Conservation (phyloP, 2,888 invertebrate species). For the Dynastes hyllus region DNA sequence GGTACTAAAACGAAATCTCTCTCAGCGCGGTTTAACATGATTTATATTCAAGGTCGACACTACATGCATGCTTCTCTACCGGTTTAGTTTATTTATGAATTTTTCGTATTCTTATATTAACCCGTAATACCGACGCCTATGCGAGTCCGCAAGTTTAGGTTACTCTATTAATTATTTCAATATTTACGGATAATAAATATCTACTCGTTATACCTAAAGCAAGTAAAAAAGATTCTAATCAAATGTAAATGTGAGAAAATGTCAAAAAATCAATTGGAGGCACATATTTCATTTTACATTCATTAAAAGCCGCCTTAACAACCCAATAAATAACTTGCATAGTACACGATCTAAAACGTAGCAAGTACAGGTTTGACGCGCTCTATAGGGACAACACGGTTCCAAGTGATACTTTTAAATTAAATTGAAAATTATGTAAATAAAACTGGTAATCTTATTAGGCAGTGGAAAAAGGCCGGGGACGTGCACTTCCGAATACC, state of each 20-base stretch:
- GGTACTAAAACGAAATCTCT: no score
- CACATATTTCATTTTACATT: conserved; percentile 28
- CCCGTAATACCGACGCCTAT: no score
- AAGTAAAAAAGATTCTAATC: not conserved
- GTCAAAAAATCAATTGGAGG: conserved; percentile 11
- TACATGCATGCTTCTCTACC: no score
- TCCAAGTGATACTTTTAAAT: conserved; percentile 41
- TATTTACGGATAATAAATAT: no score
- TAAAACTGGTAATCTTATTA: conserved; percentile 50
- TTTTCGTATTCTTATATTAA: no score
- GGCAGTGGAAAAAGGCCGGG: conserved; percentile 25
- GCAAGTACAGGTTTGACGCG: conserved; percentile 24
- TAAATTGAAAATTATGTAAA: conserved; percentile 54
- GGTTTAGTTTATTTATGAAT: no score
- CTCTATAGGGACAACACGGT: conserved; percentile 15
- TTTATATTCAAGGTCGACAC: no score
- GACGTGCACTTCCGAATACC: conserved; percentile 48
- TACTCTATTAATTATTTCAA: no score
- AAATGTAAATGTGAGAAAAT: not conserved
- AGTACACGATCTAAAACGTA: not conserved
- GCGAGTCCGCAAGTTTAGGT: no score
- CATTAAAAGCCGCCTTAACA: conserved; percentile 33
- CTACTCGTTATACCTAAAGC: not conserved
- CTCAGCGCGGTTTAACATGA: no score
- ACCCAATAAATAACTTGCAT: conserved; percentile 29